Base-by-base conservation (phyloP, 2,888 invertebrate genomes). In the Leucania comma region DNA sequence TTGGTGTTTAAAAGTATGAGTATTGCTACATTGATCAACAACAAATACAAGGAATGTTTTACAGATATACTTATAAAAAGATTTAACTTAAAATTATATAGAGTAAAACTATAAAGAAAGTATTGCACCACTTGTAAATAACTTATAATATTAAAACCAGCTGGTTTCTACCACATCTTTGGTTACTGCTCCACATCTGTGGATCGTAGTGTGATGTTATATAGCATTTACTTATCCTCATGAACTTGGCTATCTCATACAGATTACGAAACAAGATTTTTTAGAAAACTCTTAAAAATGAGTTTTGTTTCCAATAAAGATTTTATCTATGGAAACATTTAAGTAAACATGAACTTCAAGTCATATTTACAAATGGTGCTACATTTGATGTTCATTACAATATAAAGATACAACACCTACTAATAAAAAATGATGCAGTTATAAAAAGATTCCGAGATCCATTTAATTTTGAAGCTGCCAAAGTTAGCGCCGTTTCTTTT, bases 401-500 rank as follows among this genome's bases (percentile, higher is more conserved):
- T 57, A 35, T 1, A 10, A 0, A 51, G 2, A 59, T 26, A 54
- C 59, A 68, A 60, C 54, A 73, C 65, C 29, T n/a, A 53, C 26
- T 24, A 60, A 24, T 57, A 68, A 22, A 54, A 60, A 67, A 68
- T 64, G 22, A 29, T 48, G 12, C 20, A 26, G 0, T 42, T n/a
- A 56, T 6, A 42, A 66, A 72, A 42, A 42, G 20, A 61, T 79
- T 57, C 48, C 17, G 6, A 50, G 24, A 51, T 58, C 53, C 17
- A 29, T 35, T 54, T 29, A 35, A 17, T 20, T 35, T 35, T 32
- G 57, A 57, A 57, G 56, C 8, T 22, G 48, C 22, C 46, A n/a
- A 24, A 57, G 14, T 69, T 95, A 97, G 85, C 97, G 97, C 38
- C 97, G 93, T 86, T 97, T 97, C 91, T 97, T 97, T 88, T 97